phyloP scores from a whole-genome alignment of 2,113 vertebrate genomes.

The Nanger granti region DNA sequence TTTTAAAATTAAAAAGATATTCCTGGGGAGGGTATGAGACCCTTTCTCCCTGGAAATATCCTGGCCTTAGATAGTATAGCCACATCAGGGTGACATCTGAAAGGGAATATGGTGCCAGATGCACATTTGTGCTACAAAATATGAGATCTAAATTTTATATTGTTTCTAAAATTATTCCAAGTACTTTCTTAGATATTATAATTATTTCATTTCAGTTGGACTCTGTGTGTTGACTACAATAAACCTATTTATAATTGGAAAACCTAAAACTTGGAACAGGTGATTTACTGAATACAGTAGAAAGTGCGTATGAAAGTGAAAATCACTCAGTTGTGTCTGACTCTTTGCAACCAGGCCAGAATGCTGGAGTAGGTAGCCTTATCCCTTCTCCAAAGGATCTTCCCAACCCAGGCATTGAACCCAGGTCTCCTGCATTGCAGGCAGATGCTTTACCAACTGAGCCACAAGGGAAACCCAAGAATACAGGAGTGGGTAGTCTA shows the following conservation, averaged over 20 bases:
- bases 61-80: not conserved
- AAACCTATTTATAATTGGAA: not conserved
- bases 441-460: not conserved
- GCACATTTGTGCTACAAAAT: not conserved
- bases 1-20: not conserved
- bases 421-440: not conserved
- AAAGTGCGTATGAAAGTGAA: not conserved
- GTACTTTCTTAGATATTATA: not conserved
- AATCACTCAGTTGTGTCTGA: not conserved
- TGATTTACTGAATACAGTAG: not conserved
- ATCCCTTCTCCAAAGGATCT: not conserved
- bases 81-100: not conserved
- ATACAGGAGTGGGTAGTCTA: not conserved
- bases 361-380: not conserved
- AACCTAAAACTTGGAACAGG: not conserved
- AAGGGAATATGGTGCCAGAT: not conserved
- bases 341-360: not conserved
- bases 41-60: not conserved
- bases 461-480: not conserved
- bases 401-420: not conserved
- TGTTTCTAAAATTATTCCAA: not conserved
- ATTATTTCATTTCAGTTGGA: not conserved
- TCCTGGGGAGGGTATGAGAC: not conserved
- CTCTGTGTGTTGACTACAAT: not conserved
- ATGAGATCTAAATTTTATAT: not conserved